Evolutionary conservation across 2,113 vertebrate species (phyloP), one percentile per base, ranked within the genome.

Genomic region (Mungos mungo): DNA sequence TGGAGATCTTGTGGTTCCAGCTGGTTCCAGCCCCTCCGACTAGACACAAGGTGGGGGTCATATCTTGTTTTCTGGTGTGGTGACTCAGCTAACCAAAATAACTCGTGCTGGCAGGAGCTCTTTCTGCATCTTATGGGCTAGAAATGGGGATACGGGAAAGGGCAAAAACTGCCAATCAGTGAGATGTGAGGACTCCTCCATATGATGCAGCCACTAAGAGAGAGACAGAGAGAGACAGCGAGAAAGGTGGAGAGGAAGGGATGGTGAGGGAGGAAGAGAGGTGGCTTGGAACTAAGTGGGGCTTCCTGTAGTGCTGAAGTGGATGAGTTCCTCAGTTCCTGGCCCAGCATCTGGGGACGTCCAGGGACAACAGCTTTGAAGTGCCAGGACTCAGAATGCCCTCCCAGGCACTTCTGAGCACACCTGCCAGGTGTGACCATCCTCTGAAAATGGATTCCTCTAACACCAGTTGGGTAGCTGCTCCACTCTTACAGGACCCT

Each of bases 41-140:
- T 14, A 45, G 50, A 90, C 66, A 27, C 3, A 74, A 60, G 69
- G 15, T 4, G 2, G 74, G 41, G 80, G 14, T 52, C 80, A 5
- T 66, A 18, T 50, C 76, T 95, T 82, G 86, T 69, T 94, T 86
- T 97, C 90, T 90, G 71, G 50, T 7, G 2, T n/a, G 47, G 25
- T 71, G 71, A 93, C 52, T 96, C 77, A 63, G 69, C 54, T 47
- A 57, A 95, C 82, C 77, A 63, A 96, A 97, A 94, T 90, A 97
- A 85, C 50, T 82, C 76, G 1, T 3, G 25, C 69, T 52, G 69
- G 94, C 76, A 29, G 71, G 35, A 38, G 65, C 66, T 87, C 38
- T 83, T 92, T 74, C 90, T 96, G 41, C 63, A 38, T 52, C 41
- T 23, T 11, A 4, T 41, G 84, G 69, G 83, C 68, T 57, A 57